These are phyloP conservation scores for Philereme vetulata DNA, from an alignment of 2,888 invertebrate genomes.

Conservation along the genomic window DNA sequence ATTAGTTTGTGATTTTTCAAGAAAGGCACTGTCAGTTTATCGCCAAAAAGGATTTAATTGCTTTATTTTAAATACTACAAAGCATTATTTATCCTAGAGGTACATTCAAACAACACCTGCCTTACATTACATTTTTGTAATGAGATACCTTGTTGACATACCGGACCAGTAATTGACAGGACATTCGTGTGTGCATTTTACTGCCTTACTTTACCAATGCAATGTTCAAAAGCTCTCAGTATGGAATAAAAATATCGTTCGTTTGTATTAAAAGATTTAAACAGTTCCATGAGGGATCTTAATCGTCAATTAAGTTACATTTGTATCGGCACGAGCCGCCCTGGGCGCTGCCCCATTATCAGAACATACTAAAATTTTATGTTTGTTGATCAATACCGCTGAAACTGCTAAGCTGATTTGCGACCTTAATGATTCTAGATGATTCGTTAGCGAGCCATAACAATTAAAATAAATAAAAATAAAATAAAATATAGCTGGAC, in stretches of 20 bases:
- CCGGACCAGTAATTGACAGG: slow-evolving; percentile 27
- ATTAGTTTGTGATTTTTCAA: too few relatives aligned
- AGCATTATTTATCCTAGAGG: slow-evolving; percentile 4
- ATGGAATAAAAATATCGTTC: slow-evolving; percentile 31
- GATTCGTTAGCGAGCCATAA: too few relatives aligned
- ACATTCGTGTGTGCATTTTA: slow-evolving; percentile 20
- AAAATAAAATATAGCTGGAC: too few relatives aligned
- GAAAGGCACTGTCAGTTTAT: too few relatives aligned
- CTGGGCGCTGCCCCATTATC: slow-evolving; percentile 42
- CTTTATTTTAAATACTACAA: background rate
- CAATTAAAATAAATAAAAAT: too few relatives aligned
- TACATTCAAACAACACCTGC: slow-evolving; percentile 18
- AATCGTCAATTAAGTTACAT: slow-evolving; percentile 43
- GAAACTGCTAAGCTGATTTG: too few relatives aligned
- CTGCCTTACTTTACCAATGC: slow-evolving; percentile 15
- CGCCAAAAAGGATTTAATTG: too few relatives aligned
- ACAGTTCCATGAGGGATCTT: slow-evolving; percentile 32
- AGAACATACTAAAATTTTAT: slow-evolving; percentile 11
- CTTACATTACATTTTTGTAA: slow-evolving; percentile 19
- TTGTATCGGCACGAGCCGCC: slow-evolving; percentile 51
- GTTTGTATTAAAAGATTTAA: slow-evolving; percentile 35
- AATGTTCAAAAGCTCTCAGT: slow-evolving; percentile 18
- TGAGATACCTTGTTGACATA: slow-evolving; percentile 27
- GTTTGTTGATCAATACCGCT: too few relatives aligned
- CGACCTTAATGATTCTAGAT: too few relatives aligned